phyloP scores from a whole-genome alignment of 2,113 vertebrate genomes.

The Stegastes partitus region DNA sequence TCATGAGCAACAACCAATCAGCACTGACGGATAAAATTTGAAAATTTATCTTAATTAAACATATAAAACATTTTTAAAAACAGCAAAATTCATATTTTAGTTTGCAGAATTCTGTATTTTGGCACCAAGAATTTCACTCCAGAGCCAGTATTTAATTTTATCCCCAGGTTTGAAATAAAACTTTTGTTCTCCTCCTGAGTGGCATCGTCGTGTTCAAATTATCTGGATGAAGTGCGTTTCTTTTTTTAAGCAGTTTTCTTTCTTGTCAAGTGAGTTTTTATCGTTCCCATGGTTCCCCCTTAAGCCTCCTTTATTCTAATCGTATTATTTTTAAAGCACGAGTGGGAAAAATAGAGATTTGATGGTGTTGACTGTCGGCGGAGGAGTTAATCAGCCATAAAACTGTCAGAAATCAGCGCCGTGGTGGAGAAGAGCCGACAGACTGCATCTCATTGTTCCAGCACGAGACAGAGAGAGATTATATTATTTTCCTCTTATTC shows the following conservation, averaged over 20 bases:
- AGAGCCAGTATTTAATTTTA: too few species aligned
- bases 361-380: not conserved
- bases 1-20: too few species aligned
- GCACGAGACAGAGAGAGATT: not conserved
- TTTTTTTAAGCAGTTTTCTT: too few species aligned
- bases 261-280: not conserved
- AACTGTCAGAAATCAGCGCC: conserved; percentile 24
- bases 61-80: too few species aligned
- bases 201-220: not conserved
- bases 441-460: conserved; percentile 7
- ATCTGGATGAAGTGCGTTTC: too few species aligned
- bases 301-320: conserved; percentile 5
- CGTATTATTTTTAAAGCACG: conserved; percentile 14
- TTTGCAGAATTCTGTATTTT: too few species aligned
- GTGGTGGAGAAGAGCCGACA: conserved; percentile 13
- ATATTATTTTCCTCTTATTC: conserved; percentile 10
- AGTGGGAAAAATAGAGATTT: conserved; percentile 34
- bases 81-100: too few species aligned
- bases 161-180: too few species aligned
- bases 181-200: not conserved
- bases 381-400: conserved; percentile 34
- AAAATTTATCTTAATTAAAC: too few species aligned
- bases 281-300: not conserved
- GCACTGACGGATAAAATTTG: too few species aligned
- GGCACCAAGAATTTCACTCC: too few species aligned